A percentile compares a stretch with the other conserved stretches of the same genome.
Evolutionary conservation across 2,113 vertebrate genomes (phyloP).

Genomic region (Zapus hudsonius): DNA sequence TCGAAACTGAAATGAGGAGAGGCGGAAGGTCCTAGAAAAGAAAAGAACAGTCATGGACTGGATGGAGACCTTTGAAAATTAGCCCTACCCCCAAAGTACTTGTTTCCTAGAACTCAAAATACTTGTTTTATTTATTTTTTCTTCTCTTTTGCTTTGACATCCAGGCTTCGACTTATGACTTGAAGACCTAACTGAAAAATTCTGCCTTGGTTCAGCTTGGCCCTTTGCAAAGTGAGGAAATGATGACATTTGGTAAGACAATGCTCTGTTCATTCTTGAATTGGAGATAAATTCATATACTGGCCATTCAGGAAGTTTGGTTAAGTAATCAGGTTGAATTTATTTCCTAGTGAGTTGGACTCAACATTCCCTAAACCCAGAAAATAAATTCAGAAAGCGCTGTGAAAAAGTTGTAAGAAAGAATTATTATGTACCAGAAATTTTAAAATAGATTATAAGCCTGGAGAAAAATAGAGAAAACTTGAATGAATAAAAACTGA

Average conservation of each 20-base stretch:
- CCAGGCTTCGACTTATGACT: constrained; percentile 17
- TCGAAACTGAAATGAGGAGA: constrained; percentile 67
- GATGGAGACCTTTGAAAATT: constrained; percentile 37
- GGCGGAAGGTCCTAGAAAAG: constrained; percentile 46
- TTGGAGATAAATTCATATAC: constrained; percentile 52
- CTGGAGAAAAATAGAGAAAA: neutral
- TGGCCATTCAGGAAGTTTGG: constrained; percentile 63
- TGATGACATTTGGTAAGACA: constrained; percentile 58
- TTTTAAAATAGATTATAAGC: constrained; percentile 43
- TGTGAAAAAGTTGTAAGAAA: constrained; percentile 56
- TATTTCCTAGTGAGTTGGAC: constrained; percentile 54
- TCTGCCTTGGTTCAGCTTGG: neutral
- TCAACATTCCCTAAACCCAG: constrained; percentile 46
- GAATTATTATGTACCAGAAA: constrained; percentile 52
- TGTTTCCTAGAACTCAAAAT: constrained; percentile 30
- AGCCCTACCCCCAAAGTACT: neutral
- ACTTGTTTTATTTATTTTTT: constrained; percentile 45
- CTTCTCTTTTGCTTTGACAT: constrained; percentile 53
- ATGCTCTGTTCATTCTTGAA: constrained; percentile 64
- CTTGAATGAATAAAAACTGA: neutral
- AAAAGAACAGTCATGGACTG: neutral
- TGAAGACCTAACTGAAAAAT: constrained; percentile 3
- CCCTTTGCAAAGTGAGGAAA: constrained; percentile 39
- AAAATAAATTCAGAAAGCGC: constrained; percentile 52
- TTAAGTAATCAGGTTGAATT: constrained; percentile 65